These are phyloP conservation scores for Drosophila cognata DNA, from an alignment of 2,888 invertebrate species.

Conservation along the genomic window DNA sequence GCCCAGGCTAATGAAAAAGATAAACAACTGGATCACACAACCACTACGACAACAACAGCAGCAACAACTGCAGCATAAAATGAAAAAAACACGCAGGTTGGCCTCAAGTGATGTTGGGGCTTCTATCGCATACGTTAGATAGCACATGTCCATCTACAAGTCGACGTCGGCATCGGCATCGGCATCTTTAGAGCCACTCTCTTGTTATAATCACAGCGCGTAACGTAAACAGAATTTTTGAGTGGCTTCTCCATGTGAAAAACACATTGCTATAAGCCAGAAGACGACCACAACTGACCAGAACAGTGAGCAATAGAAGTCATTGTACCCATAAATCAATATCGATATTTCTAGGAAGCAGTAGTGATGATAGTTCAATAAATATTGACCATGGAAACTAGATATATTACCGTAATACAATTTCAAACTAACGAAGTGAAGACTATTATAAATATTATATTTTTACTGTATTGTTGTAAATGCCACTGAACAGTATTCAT, in stretches of 20 bases:
- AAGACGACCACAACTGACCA: constrained; percentile 12
- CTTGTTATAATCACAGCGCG: constrained; percentile 77
- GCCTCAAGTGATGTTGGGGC: constrained; percentile 17
- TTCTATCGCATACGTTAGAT: constrained; percentile 51
- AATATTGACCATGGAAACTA: background rate
- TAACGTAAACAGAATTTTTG: constrained; percentile 77
- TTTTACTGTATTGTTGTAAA: no score
- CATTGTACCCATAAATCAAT: constrained; percentile 37
- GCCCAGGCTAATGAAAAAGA: constrained; percentile 76
- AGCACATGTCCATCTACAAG: constrained; percentile 56
- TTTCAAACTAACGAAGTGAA: background rate
- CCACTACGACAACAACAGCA: constrained; percentile 32
- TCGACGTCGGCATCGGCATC: constrained; percentile 31
- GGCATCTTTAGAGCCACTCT: constrained; percentile 52
- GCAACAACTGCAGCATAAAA: background rate
- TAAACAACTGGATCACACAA: constrained; percentile 75
- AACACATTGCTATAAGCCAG: constrained; percentile 49
- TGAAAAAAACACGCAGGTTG: constrained; percentile 29
- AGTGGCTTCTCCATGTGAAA: constrained; percentile 72
- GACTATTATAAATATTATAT: background rate
- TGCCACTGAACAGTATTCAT: background rate
- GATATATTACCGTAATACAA: background rate
- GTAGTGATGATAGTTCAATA: background rate
- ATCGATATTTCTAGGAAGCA: constrained; percentile 8
- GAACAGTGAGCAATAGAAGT: constrained; percentile 50